Conservation (phyloP, 2,797 vertebrate species). For the Pseudochaenichthys georgianus region DNA sequence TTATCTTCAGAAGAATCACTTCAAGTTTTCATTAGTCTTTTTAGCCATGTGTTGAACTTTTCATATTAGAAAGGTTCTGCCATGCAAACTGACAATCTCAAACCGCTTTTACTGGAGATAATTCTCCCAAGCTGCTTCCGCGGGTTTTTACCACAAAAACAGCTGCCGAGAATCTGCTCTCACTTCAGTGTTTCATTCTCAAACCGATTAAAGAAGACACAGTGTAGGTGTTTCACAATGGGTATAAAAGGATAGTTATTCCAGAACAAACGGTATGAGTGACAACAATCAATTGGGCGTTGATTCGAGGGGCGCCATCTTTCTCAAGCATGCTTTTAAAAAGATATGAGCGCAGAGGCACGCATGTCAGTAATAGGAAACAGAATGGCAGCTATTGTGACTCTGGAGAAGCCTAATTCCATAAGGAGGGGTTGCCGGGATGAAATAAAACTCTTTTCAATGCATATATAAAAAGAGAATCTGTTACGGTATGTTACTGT, state of each 20-base stretch:
- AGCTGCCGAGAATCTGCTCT: conserved; percentile 54
- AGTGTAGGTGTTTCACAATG: conserved; percentile 64
- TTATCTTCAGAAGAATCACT: conserved; percentile 43
- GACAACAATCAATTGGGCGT: conserved; percentile 45
- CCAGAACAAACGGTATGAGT: conserved; percentile 35
- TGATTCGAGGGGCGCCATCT: conserved; percentile 53
- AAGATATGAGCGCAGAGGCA: conserved; percentile 60
- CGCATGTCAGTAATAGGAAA: conserved; percentile 70
- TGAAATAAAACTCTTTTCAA: conserved; percentile 76
- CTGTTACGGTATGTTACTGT: conserved; percentile 69
- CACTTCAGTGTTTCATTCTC: conserved; percentile 41
- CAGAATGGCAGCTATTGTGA: conserved; percentile 69
- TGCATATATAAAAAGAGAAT: conserved; percentile 70
- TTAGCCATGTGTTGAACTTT: conserved; percentile 37
- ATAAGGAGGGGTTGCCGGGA: conserved; percentile 63
- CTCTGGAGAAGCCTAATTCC: conserved; percentile 68
- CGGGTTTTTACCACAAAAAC: conserved; percentile 55
- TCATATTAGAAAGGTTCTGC: conserved; percentile 46
- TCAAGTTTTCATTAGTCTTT: conserved; percentile 47
- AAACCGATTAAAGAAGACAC: conserved; percentile 52
- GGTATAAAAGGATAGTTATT: conserved; percentile 34
- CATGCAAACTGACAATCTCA: conserved; percentile 58
- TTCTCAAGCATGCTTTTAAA: conserved; percentile 56
- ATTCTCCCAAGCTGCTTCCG: conserved; percentile 62
- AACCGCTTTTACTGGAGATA: conserved; percentile 63